phyloP scores from a whole-genome alignment of 2,888 invertebrate genomes.

The Peribatodes rhomboidaria region DNA sequence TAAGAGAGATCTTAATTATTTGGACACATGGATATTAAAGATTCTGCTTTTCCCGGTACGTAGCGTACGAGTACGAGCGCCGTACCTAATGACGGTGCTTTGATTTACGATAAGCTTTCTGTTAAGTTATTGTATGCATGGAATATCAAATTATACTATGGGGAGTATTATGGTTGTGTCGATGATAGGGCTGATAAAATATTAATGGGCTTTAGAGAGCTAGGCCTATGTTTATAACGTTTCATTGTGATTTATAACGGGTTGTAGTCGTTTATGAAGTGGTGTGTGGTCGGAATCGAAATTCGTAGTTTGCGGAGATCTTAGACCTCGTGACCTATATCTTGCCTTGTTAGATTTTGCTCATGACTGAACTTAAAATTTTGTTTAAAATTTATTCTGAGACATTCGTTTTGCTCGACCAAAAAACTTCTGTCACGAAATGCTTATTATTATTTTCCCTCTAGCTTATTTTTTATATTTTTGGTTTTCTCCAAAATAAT shows the following conservation, averaged over 20 bases:
- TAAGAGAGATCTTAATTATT: conserved; percentile 60
- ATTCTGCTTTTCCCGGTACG: conserved; percentile 60
- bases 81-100: conserved; percentile 63
- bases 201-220: conserved; percentile 43
- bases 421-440: neutral
- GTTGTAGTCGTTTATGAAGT: conserved; percentile 9
- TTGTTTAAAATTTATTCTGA: too few species aligned
- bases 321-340: too few species aligned
- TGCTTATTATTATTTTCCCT: neutral
- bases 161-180: conserved; percentile 43
- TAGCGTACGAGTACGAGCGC: conserved; percentile 53
- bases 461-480: neutral
- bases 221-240: conserved; percentile 41
- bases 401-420: too few species aligned
- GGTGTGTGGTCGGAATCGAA: conserved; percentile 20
- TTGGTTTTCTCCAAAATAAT: neutral
- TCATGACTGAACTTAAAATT: too few species aligned
- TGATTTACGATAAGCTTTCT: conserved; percentile 67
- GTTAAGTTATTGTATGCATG: conserved; percentile 52
- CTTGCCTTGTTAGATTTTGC: too few species aligned
- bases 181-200: conserved; percentile 47
- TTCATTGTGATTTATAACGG: conserved; percentile 42
- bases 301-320: neutral
- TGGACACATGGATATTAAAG: conserved; percentile 63
- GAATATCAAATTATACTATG: conserved; percentile 48